Percentiles rank a stretch among this genome's conserved stretches.
Evolutionary conservation across 2,797 vertebrate genomes (phyloP).

Genomic region (Macroramphosus scolopax): DNA sequence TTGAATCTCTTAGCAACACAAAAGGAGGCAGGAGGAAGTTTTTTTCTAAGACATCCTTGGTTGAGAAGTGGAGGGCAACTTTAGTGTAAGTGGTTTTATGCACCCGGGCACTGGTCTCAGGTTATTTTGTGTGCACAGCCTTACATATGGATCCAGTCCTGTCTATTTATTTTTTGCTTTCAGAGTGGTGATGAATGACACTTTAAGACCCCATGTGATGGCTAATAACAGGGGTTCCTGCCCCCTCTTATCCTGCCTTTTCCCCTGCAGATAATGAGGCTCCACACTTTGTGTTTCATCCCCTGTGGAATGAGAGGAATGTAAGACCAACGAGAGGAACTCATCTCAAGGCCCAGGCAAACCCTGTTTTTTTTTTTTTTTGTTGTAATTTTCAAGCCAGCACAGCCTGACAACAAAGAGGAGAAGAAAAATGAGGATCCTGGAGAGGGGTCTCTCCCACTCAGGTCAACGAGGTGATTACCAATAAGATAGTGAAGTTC

Average conservation of each 20-base stretch:
- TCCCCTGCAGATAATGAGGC: conserved; percentile 69
- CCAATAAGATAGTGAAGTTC: conserved; percentile 99
- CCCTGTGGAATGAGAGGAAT: conserved; percentile 75
- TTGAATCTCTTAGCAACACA: no score
- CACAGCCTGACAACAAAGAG: conserved; percentile 35
- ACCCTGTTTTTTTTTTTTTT: neutral
- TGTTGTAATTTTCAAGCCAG: conserved; percentile 24
- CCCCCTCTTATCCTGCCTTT: conserved; percentile 47
- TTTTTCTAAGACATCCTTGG: no score
- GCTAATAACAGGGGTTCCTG: conserved; percentile 54
- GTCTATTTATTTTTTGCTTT: conserved; percentile 20
- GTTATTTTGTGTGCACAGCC: no score
- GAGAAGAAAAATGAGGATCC: conserved; percentile 32
- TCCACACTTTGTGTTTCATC: conserved; percentile 64
- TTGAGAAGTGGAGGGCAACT: no score
- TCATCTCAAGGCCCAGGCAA: conserved; percentile 38
- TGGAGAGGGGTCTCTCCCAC: conserved; percentile 26
- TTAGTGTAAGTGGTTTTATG: no score
- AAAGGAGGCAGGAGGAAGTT: no score
- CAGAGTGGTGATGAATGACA: conserved; percentile 38
- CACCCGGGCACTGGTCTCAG: no score
- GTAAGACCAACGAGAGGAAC: conserved; percentile 40
- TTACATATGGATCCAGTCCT: no score
- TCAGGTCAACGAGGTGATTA: conserved; percentile 67
- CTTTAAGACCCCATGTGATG: conserved; percentile 60